Evolutionary conservation across 1,140 invertebrate genomes (phyloP).

Genomic region (Drosophila rhopaloa): DNA sequence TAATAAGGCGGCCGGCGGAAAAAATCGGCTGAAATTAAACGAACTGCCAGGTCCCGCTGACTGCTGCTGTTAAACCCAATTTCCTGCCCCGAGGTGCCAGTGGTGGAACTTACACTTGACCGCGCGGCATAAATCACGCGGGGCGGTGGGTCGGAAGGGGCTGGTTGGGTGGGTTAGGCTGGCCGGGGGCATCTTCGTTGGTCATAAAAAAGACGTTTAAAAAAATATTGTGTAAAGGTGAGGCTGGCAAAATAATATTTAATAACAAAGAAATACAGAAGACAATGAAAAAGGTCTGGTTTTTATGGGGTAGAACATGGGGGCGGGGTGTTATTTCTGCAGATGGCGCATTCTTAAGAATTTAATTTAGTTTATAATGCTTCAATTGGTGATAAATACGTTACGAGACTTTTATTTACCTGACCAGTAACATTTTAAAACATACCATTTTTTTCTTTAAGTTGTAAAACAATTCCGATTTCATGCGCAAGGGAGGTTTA

Average conservation of each 20-base stretch:
- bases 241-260: constrained; percentile 67
- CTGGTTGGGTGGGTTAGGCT: not conserved
- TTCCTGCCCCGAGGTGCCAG: constrained; percentile 64
- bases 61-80: constrained; percentile 74
- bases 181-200: constrained; percentile 42
- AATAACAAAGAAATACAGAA: constrained; percentile 72
- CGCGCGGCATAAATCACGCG: constrained; percentile 74
- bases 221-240: constrained; percentile 56
- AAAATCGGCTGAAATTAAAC: constrained; percentile 72
- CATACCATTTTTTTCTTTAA: not conserved
- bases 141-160: constrained; percentile 6
- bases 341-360: constrained; percentile 6
- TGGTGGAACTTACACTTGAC: constrained; percentile 77
- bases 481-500: too few species aligned
- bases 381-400: constrained; percentile 5
- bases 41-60: constrained; percentile 55
- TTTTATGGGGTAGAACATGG: constrained; percentile 32
- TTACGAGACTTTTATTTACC: not conserved
- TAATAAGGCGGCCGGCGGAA: constrained; percentile 60
- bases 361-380: constrained; percentile 31
- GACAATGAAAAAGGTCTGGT: constrained; percentile 51
- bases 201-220: constrained; percentile 66
- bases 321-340: not conserved
- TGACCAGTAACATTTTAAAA: not conserved
- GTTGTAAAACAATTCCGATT: too few species aligned